phyloP scores from a whole-genome alignment of 1,140 invertebrate species.

The Leptoteleia sp. region DNA sequence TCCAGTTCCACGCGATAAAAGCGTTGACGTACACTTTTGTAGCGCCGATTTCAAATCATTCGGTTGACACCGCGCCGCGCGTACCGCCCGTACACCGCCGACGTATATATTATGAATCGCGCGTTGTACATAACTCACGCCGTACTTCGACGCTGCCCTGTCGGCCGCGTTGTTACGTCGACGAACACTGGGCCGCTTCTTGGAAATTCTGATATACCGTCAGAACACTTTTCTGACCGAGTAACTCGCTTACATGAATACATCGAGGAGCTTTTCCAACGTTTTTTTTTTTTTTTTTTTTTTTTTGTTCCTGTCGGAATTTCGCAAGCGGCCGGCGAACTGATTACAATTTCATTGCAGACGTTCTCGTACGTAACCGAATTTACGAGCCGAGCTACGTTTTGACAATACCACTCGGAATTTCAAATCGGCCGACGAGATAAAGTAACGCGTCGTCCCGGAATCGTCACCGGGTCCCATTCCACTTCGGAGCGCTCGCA shows the following conservation, averaged over 20 bases:
- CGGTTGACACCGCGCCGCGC: conserved; percentile 55
- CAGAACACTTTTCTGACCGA: conserved; percentile 50
- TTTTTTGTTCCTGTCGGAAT: conserved; percentile 13
- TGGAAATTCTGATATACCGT: conserved; percentile 44
- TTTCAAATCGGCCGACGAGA: conserved; percentile 29
- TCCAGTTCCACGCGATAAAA: conserved; percentile 46
- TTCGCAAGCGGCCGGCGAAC: conserved; percentile 19
- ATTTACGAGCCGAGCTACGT: conserved; percentile 21
- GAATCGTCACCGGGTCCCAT: conserved; percentile 30
- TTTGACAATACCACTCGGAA: conserved; percentile 25
- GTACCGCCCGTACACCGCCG: conserved; percentile 29
- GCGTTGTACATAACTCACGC: conserved; percentile 46
- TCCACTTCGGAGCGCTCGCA: too few relatives aligned
- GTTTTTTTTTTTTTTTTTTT: conserved; percentile 34
- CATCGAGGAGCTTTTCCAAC: conserved; percentile 44
- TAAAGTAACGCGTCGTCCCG: too few relatives aligned
- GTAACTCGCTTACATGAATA: conserved; percentile 58
- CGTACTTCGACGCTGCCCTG: conserved; percentile 22
- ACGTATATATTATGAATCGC: conserved; percentile 51
- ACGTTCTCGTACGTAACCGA: conserved; percentile 23
- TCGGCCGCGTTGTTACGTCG: conserved; percentile 36
- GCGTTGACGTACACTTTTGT: conserved; percentile 61
- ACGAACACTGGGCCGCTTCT: conserved; percentile 34
- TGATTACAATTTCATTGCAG: conserved; percentile 51
- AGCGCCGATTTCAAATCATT: conserved; percentile 49